Evolutionary conservation across 2,888 invertebrate genomes (phyloP).

Genomic region (Odontocolon sp.): DNA sequence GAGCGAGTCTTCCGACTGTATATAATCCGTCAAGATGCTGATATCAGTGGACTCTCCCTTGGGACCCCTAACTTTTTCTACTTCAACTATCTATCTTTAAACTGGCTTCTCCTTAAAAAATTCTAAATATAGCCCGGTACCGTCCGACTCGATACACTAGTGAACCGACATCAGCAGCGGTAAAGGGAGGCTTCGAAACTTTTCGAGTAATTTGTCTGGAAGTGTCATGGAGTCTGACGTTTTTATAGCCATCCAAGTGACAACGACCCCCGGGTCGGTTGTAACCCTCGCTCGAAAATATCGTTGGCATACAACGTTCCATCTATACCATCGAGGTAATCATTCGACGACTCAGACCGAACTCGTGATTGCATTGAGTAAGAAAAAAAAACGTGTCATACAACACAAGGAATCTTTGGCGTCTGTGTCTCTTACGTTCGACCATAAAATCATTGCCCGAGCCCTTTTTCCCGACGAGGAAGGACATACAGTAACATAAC

Average conservation of each 20-base stretch:
- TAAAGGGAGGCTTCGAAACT: neutral
- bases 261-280: conserved; percentile 39
- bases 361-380: too few species aligned
- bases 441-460: too few species aligned
- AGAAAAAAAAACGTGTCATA: neutral
- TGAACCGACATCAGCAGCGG: neutral
- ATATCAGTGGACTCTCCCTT: conserved; percentile 1
- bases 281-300: conserved; percentile 31
- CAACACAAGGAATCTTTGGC: conserved; percentile 6
- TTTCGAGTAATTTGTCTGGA: conserved; percentile 54
- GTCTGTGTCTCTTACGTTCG: neutral
- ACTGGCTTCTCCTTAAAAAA: conserved; percentile 40
- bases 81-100: conserved; percentile 5
- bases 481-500: too few species aligned
- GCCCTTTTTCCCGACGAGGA: too few species aligned
- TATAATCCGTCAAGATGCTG: conserved; percentile 9
- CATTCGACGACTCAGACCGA: too few species aligned
- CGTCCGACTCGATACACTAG: conserved; percentile 49
- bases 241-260: conserved; percentile 56
- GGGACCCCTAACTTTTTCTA: conserved; percentile 35
- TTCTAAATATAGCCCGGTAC: conserved; percentile 56
- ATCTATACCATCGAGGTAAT: conserved; percentile 8
- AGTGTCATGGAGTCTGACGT: conserved; percentile 50
- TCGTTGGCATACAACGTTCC: neutral
- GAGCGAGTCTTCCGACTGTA: conserved; percentile 7